Evolutionary conservation across 2,797 vertebrate genomes (phyloP), one percentile per base, ranked within the genome.

Genomic region (Halcyon smyrnensis): DNA sequence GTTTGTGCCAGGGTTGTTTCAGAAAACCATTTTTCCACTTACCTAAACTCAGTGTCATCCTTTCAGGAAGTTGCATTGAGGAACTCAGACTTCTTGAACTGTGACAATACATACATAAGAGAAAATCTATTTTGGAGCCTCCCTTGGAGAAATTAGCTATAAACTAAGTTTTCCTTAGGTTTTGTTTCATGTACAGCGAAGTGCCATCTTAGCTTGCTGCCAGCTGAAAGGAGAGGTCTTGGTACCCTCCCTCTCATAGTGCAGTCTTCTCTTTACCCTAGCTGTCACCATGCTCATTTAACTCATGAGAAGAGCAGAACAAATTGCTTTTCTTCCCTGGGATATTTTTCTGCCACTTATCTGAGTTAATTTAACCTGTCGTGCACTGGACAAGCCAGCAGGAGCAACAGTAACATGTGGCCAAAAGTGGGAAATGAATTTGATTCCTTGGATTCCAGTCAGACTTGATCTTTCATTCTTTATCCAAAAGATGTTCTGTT

Each of bases 321-420:
- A 89, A 81, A 87, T 53, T 70, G 32, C 20, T 83, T 89, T 86
- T 83, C 25, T 64, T 65, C 41, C 30, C 25, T 77, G 28, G 11
- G 27, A 78, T 87, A 45, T 63, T 93, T 84, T 91, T 75, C 50
- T 89, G 28, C 12, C n/a, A 16, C 59, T 92, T 95, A 23, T 37
- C 21, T 20, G n/a, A 36, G 64, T 36, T 95, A 69, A 65, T 76
- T n/a, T 89, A 70, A 84, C 59, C 53, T 80, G 24, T 57, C 4
- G 2, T 71, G 45, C 32, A 71, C 53, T 80, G 75, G 64, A 60
- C 28, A 65, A 89, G 15, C 36, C 65, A 95, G 53, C 51, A 80
- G 87, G 36, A 74, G 27, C 0, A 0, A 67, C 2, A 19, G n/a
- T 36, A 91, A 48, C 5, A 3, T 28, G 60, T 51, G 20, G 11